These are phyloP conservation scores for Antheraea mylitta DNA, from an alignment of 1,140 invertebrate genomes.

Conservation along the genomic window DNA sequence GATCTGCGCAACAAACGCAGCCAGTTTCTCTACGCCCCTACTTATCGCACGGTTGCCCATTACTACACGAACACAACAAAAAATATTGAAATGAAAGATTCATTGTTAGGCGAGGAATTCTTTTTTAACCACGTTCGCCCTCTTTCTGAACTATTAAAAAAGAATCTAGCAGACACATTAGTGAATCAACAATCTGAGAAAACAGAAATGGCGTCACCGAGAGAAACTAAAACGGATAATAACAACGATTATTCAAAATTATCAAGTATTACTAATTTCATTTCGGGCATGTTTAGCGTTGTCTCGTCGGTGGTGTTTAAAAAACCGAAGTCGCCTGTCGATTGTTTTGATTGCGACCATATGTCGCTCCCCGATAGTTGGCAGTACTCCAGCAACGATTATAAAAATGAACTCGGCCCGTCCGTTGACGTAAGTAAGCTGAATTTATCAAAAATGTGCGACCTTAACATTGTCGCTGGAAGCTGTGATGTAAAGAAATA, in stretches of 20 bases:
- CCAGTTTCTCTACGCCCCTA: conserved; percentile 27
- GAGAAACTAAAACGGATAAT: conserved; percentile 10
- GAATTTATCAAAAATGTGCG: conserved; percentile 36
- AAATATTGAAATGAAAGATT: conserved; percentile 43
- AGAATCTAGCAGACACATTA: conserved; percentile 60
- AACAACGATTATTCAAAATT: conserved; percentile 33
- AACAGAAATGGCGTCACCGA: conserved; percentile 27
- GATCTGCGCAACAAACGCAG: conserved; percentile 53
- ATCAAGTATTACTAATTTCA: conserved; percentile 44
- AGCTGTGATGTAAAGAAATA: conserved; percentile 28
- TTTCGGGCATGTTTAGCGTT: conserved; percentile 50
- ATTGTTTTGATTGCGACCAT: conserved; percentile 25
- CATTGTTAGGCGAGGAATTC: conserved; percentile 37
- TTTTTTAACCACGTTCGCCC: conserved; percentile 48
- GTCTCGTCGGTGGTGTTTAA: conserved; percentile 51
- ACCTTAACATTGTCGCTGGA: conserved; percentile 33
- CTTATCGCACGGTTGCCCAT: conserved; percentile 45
- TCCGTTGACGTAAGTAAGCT: conserved; percentile 29
- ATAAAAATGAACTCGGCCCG: conserved; percentile 43
- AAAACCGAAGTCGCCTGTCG: conserved; percentile 32
- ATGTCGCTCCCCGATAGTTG: conserved; percentile 37
- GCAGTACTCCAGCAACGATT: conserved; percentile 51
- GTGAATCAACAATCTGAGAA: conserved; percentile 30
- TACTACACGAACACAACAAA: conserved; percentile 44
- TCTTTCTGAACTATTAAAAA: conserved; percentile 56